Conservation (phyloP, 1,140 invertebrate species). For the Lasioglossum baleicum region DNA sequence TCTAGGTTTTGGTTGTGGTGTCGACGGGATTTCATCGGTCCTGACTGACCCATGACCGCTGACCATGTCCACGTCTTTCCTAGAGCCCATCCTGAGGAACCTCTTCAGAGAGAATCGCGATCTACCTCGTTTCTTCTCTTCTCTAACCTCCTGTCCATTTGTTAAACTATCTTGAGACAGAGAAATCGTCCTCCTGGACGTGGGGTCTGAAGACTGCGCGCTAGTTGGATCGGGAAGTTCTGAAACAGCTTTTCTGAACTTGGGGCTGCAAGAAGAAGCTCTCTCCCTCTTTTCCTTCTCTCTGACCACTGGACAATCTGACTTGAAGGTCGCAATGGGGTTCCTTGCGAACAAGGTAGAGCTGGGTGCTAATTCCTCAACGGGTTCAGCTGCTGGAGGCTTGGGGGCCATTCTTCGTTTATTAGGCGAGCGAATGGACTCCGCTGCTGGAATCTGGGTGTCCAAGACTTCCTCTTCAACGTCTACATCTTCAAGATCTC, state of each 20-base stretch:
- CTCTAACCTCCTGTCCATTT: slow-evolving; percentile 66
- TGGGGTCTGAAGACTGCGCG: slow-evolving; percentile 83
- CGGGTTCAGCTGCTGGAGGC: slow-evolving; percentile 79
- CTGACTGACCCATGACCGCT: slow-evolving; percentile 51
- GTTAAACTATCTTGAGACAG: slow-evolving; percentile 86
- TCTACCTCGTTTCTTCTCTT: slow-evolving; percentile 83
- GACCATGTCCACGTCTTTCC: slow-evolving; percentile 83
- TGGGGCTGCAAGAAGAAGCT: slow-evolving; percentile 84
- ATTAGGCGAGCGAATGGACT: slow-evolving; percentile 74
- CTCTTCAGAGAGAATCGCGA: slow-evolving; percentile 90
- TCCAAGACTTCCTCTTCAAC: slow-evolving; percentile 14
- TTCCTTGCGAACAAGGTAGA: slow-evolving; percentile 81
- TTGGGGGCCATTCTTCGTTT: slow-evolving; percentile 84
- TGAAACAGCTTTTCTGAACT: slow-evolving; percentile 79
- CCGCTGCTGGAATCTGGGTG: slow-evolving; percentile 40
- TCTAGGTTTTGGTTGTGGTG: slow-evolving; percentile 83
- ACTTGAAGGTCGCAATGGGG: slow-evolving; percentile 80
- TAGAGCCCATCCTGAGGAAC: slow-evolving; percentile 87
- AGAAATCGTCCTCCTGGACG: slow-evolving; percentile 84
- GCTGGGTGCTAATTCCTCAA: slow-evolving; percentile 76
- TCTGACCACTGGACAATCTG: slow-evolving; percentile 85
- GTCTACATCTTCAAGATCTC: neutral
- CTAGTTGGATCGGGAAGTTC: slow-evolving; percentile 71
- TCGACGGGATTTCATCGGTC: slow-evolving; percentile 75
- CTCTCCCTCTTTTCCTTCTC: slow-evolving; percentile 88